Conservation (phyloP, 2,113 vertebrate genomes). For the Rhineura floridana region DNA sequence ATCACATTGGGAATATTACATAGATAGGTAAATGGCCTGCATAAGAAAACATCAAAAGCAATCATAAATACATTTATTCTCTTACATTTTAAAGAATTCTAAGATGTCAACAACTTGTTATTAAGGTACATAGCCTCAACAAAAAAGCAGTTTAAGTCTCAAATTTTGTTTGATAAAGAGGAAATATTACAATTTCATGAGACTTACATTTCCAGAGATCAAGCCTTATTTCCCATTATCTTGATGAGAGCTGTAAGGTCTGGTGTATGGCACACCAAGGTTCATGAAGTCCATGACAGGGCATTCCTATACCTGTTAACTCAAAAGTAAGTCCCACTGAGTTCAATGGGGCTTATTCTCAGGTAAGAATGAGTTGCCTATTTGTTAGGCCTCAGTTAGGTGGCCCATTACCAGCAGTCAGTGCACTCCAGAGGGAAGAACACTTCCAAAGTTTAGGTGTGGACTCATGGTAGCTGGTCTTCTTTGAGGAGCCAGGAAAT, state of each 20-base stretch:
- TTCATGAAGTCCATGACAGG: background rate
- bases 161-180: background rate
- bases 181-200: background rate
- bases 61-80: background rate
- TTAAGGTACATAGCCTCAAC: background rate
- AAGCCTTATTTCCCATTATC: background rate
- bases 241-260: background rate
- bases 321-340: no score
- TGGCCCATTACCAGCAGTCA: no score
- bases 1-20: constrained; percentile 78
- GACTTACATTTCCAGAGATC: background rate
- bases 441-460: background rate
- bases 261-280: background rate
- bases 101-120: background rate
- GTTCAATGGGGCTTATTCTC: no score
- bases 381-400: background rate
- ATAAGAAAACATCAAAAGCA: constrained; percentile 21
- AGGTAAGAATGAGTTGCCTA: background rate
- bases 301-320: no score
- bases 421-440: background rate
- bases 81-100: background rate
- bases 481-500: background rate
- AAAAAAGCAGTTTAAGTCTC: background rate
- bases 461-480: no score
- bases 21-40: constrained; percentile 82